Percentiles rank a stretch among this genome's conserved stretches.
Evolutionary conservation across 1,140 invertebrate species (phyloP).

Genomic region (Drosophila saltans): DNA sequence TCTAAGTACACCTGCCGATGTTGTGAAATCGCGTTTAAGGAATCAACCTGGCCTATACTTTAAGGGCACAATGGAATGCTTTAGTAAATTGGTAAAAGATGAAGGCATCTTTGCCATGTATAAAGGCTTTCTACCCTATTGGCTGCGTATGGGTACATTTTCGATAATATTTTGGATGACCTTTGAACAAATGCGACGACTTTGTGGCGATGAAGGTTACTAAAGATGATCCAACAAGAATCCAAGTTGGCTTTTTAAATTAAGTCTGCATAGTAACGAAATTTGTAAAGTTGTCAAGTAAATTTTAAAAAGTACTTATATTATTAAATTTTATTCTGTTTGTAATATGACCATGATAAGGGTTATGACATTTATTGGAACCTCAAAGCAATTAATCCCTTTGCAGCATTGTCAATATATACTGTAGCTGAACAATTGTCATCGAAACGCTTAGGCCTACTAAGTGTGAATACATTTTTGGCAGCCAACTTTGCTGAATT

Average conservation of each 20-base stretch:
- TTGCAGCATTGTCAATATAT: not conserved
- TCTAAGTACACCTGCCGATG: conserved; percentile 41
- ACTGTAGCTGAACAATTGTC: not conserved
- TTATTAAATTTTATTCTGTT: conserved; percentile 14
- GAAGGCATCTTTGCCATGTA: conserved; percentile 45
- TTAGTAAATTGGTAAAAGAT: conserved; percentile 26
- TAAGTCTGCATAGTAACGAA: not conserved
- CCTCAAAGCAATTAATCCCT: not conserved
- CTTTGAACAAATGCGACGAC: conserved; percentile 37
- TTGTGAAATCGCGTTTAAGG: conserved; percentile 50
- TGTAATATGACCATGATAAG: conserved; percentile 32
- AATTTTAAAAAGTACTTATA: not conserved
- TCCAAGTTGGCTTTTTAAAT: not conserved
- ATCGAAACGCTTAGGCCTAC: conserved; percentile 13
- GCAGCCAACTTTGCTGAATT: conserved; percentile 52
- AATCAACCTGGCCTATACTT: conserved; percentile 52
- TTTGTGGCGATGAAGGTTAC: conserved; percentile 25
- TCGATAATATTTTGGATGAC: conserved; percentile 43
- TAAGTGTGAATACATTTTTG: conserved; percentile 57
- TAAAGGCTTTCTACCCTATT: conserved; percentile 44
- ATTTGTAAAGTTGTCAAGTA: not conserved
- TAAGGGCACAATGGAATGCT: conserved; percentile 38
- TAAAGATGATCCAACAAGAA: conserved; percentile 1
- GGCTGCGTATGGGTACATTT: conserved; percentile 45
- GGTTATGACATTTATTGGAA: not conserved